Conservation (phyloP, 1,140 invertebrate species). For the Aphelenchoides avenae region DNA sequence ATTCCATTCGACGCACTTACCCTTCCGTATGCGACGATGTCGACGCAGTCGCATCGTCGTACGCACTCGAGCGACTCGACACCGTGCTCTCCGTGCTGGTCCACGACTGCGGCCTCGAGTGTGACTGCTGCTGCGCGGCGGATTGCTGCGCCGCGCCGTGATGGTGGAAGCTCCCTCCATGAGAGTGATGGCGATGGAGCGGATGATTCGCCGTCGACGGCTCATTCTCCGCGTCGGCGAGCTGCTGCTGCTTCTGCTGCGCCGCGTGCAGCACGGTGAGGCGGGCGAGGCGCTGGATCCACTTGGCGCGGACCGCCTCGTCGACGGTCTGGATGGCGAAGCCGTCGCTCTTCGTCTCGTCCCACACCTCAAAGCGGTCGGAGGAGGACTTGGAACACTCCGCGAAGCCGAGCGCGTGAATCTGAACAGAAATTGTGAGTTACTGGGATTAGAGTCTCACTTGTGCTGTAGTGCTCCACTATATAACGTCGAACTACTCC, state of each 20-base stretch:
- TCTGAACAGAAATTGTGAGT: conserved; percentile 36
- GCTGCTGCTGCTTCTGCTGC: conserved; percentile 22
- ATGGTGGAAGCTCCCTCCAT: not conserved
- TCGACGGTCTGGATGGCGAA: conserved; percentile 50
- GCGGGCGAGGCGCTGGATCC: conserved; percentile 44
- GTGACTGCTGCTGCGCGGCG: not conserved
- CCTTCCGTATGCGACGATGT: conserved; percentile 4
- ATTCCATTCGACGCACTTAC: conserved; percentile 4
- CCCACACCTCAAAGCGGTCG: conserved; percentile 55
- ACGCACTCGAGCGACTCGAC: conserved; percentile 7
- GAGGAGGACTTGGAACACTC: conserved; percentile 40
- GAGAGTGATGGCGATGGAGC: not conserved
- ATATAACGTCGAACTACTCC: no score
- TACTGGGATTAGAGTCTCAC: not conserved
- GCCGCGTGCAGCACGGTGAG: conserved; percentile 31
- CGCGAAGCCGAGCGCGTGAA: conserved; percentile 42
- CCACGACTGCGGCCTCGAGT: conserved; percentile 21
- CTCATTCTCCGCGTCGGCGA: conserved; percentile 1
- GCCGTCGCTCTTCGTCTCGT: conserved; percentile 49
- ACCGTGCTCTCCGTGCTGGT: conserved; percentile 19
- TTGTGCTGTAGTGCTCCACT: conserved; percentile 8
- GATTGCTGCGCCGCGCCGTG: conserved; percentile 1
- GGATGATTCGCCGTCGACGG: conserved; percentile 9
- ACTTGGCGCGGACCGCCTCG: conserved; percentile 44
- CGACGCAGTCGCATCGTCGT: conserved; percentile 13